These are phyloP conservation scores for Zosterops japonicus DNA, from an alignment of 2,113 vertebrate species.

Conservation along the genomic window DNA sequence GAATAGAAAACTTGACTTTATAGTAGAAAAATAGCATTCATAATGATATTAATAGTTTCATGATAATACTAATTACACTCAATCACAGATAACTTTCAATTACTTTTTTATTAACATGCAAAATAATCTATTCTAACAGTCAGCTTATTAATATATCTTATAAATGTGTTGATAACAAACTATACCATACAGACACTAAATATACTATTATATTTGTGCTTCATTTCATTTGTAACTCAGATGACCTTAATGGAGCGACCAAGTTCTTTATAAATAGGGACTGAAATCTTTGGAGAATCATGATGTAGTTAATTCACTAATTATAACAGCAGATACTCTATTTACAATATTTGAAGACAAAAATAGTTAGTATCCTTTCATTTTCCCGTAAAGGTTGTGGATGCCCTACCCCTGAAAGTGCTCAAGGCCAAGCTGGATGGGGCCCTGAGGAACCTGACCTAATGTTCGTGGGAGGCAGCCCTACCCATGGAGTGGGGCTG, in stretches of 20 bases:
- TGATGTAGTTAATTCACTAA: background rate
- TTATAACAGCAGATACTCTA: background rate
- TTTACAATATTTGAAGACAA: background rate
- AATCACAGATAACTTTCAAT: conserved; percentile 18
- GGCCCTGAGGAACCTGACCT: background rate
- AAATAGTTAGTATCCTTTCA: background rate
- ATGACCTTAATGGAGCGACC: background rate
- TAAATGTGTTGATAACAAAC: background rate
- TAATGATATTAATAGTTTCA: conserved; percentile 7
- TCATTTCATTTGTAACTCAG: background rate
- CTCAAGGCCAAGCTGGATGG: background rate
- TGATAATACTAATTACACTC: conserved; percentile 33
- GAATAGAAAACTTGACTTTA: background rate
- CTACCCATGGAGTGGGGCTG: too few species aligned
- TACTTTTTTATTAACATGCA: background rate
- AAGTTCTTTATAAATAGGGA: background rate
- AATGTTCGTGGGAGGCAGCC: background rate
- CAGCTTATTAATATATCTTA: background rate
- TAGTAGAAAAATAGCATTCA: background rate
- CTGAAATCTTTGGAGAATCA: background rate
- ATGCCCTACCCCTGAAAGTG: background rate
- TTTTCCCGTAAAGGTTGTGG: background rate
- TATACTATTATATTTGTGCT: background rate
- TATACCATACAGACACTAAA: background rate
- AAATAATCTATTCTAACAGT: background rate